These are phyloP conservation scores for Hyperoplus immaculatus DNA, from an alignment of 2,797 vertebrate species.

Conservation along the genomic window DNA sequence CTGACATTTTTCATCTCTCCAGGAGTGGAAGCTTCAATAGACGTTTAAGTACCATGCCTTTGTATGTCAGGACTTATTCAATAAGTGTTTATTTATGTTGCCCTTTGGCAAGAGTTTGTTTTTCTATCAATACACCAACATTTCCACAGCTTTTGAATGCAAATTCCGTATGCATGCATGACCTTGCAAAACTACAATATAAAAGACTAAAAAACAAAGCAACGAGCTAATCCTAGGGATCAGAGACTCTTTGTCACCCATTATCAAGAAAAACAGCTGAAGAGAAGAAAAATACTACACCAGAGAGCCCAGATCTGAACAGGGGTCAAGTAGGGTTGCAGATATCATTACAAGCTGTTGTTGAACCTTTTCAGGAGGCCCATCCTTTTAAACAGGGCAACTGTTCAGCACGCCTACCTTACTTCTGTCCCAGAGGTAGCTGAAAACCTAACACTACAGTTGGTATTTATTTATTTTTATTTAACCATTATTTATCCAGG, in stretches of 20 bases:
- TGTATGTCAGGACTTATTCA: neutral
- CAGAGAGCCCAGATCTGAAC: neutral
- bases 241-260: neutral
- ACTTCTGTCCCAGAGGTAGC: neutral
- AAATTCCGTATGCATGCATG: neutral
- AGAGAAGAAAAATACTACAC: neutral
- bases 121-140: neutral
- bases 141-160: neutral
- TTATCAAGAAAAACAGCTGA: neutral
- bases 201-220: no score
- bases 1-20: neutral
- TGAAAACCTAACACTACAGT: constrained; percentile 14
- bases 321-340: neutral
- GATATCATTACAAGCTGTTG: constrained; percentile 1
- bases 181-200: neutral
- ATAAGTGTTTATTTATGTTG: neutral
- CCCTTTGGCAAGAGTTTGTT: neutral
- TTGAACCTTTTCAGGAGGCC: constrained; percentile 9
- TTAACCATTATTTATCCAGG: no score
- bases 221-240: neutral
- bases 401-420: constrained; percentile 2
- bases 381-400: neutral
- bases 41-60: neutral
- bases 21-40: neutral
- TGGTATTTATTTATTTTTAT: no score